A percentile compares a stretch with the other conserved stretches of the same genome.
These are phyloP conservation scores for Microvelia longipes DNA, from an alignment of 1,140 invertebrate species.

Conservation along the genomic window DNA sequence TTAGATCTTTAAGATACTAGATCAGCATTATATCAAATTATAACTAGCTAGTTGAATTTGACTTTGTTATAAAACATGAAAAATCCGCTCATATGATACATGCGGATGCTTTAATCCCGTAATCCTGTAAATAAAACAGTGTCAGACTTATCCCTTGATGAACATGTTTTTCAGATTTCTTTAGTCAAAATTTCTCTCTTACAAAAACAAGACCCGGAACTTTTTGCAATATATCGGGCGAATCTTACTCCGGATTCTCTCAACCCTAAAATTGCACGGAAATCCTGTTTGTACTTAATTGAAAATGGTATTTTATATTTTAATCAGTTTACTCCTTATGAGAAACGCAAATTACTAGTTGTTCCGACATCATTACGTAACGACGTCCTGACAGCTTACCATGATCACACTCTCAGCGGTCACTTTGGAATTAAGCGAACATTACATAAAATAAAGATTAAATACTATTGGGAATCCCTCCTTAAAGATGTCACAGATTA, in stretches of 20 bases:
- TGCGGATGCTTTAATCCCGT: not conserved
- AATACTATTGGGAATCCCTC: not conserved
- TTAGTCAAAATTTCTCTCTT: not conserved
- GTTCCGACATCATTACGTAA: not conserved
- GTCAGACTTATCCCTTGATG: not conserved
- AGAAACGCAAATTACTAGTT: not conserved
- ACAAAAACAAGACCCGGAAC: not conserved
- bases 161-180: not conserved
- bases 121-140: not conserved
- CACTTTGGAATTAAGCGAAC: not conserved
- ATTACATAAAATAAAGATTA: not conserved
- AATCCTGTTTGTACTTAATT: not conserved
- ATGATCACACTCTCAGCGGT: not conserved
- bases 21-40: too few species aligned
- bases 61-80: not conserved
- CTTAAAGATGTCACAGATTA: not conserved
- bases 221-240: not conserved
- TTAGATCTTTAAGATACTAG: too few species aligned
- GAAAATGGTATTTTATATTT: not conserved
- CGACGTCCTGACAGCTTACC: not conserved
- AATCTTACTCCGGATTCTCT: not conserved
- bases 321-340: not conserved
- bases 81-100: not conserved
- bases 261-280: not conserved
- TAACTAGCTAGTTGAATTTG: not conserved